phyloP scores from a whole-genome alignment of 2,113 vertebrate genomes.

The Apodemus sylvaticus region DNA sequence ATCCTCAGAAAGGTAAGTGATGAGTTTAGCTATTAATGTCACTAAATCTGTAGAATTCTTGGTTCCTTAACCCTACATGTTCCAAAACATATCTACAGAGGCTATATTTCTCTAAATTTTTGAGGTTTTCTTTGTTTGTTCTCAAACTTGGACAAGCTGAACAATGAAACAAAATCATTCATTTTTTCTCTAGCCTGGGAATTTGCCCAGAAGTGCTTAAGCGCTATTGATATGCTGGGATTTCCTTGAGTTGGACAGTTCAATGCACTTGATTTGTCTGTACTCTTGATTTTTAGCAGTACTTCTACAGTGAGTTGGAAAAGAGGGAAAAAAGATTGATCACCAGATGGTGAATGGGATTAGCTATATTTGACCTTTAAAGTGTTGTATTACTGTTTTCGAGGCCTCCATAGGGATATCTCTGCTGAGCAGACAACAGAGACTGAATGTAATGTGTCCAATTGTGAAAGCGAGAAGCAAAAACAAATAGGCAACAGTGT shows the following conservation, averaged over 20 bases:
- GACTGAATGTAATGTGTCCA: neutral
- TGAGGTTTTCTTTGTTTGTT: neutral
- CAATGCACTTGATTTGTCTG: constrained; percentile 50
- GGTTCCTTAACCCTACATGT: neutral
- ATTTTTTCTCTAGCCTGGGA: constrained; percentile 14
- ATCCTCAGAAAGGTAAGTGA: neutral
- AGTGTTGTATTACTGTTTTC: constrained; percentile 53
- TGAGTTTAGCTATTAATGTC: neutral
- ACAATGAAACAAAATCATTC: neutral
- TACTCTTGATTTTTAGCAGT: neutral
- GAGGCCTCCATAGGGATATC: neutral
- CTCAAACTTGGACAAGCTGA: neutral
- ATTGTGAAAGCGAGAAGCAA: constrained; percentile 23
- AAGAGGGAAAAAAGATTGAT: constrained; percentile 38
- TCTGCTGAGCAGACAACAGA: constrained; percentile 26
- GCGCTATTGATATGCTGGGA: constrained; percentile 14
- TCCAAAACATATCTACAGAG: neutral
- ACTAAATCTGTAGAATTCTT: constrained; percentile 2
- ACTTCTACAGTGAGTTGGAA: constrained; percentile 3
- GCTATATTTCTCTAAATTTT: neutral
- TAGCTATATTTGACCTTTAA: constrained; percentile 57
- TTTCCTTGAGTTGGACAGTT: constrained; percentile 44
- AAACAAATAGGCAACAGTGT: constrained; percentile 6
- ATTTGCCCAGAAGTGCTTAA: constrained; percentile 38
- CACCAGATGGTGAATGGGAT: constrained; percentile 47